phyloP scores from a whole-genome alignment of 2,113 vertebrate species.

The Climacteris rufus region DNA sequence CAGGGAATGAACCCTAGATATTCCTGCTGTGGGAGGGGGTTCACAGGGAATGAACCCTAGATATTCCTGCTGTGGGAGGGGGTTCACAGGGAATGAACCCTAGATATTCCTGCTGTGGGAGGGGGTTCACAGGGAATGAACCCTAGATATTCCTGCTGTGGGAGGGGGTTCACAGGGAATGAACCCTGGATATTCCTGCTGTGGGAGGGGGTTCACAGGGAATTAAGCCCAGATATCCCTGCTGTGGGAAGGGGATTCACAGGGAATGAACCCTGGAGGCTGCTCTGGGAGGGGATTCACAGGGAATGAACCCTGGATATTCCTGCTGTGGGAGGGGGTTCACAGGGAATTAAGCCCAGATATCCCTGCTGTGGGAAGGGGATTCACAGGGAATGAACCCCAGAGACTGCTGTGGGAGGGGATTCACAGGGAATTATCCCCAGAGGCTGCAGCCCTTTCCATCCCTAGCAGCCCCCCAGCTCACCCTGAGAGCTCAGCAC shows the following conservation, averaged over 20 bases:
- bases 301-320: too few relatives aligned
- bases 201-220: neutral
- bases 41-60: neutral
- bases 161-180: rapidly evolving
- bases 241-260: neutral
- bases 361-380: rapidly evolving
- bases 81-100: too few relatives aligned
- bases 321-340: neutral
- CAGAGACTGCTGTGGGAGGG: too few relatives aligned
- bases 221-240: neutral
- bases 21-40: neutral
- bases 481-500: rapidly evolving
- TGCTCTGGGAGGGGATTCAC: neutral
- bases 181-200: neutral
- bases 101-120: too few relatives aligned
- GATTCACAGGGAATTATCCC: neutral
- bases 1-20: too few relatives aligned
- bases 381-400: too few relatives aligned
- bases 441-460: too few relatives aligned
- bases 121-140: rapidly evolving
- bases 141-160: too few relatives aligned
- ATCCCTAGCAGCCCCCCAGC: rapidly evolving
- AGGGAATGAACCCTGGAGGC: neutral
- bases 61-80: rapidly evolving
- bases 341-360: neutral